phyloP scores from a whole-genome alignment of 1,140 invertebrate genomes.

The Orchestia grillus region DNA sequence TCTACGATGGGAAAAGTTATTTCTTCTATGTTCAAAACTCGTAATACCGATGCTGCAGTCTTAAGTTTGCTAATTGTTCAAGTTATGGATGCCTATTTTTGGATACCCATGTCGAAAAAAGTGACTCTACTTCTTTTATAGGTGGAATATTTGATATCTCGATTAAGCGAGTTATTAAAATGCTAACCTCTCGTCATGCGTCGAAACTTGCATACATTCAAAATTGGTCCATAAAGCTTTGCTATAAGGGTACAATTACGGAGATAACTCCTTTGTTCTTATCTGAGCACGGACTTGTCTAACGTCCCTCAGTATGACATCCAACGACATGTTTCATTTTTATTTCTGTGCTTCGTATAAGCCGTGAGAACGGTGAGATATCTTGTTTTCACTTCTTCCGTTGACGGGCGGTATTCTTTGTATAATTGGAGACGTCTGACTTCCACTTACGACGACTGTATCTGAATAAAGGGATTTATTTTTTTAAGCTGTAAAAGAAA shows the following conservation, averaged over 20 bases:
- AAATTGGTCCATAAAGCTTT: background rate
- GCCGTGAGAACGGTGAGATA: background rate
- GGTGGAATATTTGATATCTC: too few relatives aligned
- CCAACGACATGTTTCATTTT: background rate
- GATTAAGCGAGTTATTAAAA: too few relatives aligned
- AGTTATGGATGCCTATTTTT: background rate
- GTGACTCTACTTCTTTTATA: too few relatives aligned
- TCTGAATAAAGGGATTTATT: background rate
- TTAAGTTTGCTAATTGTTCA: background rate
- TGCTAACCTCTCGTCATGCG: background rate
- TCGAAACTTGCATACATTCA: background rate
- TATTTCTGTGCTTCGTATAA: background rate
- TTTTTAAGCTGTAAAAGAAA: background rate
- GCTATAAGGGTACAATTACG: background rate
- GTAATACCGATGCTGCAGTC: background rate
- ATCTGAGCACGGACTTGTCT: background rate
- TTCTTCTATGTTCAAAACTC: background rate
- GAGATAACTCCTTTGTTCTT: background rate
- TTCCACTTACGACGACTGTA: too few relatives aligned
- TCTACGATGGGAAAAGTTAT: background rate
- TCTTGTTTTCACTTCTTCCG: background rate
- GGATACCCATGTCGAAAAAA: background rate
- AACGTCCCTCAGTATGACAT: too few relatives aligned
- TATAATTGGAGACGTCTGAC: too few relatives aligned
- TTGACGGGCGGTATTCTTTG: background rate